Conservation (phyloP, 2,888 invertebrate genomes). For the Hypomecis atomaria region DNA sequence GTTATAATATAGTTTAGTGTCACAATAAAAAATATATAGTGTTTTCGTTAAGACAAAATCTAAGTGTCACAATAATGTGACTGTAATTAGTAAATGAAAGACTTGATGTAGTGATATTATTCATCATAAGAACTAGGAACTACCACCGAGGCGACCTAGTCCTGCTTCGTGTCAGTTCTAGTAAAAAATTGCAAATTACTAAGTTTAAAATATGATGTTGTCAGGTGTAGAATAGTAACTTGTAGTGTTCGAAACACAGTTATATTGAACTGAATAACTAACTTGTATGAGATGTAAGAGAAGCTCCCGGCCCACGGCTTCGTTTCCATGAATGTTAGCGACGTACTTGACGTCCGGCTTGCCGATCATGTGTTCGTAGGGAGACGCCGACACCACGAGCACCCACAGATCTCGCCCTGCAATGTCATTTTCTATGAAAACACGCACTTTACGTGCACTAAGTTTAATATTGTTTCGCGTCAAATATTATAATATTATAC, state of each 20-base stretch:
- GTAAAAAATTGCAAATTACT: too few relatives aligned
- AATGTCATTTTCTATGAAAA: neutral
- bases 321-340: constrained; percentile 99
- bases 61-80: neutral
- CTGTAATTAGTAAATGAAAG: neutral
- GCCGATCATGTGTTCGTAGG: constrained; percentile 96
- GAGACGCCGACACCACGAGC: constrained; percentile 95
- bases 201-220: too few relatives aligned
- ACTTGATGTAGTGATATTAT: neutral
- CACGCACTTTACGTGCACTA: too few relatives aligned
- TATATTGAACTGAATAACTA: constrained; percentile 44
- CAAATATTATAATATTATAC: too few relatives aligned
- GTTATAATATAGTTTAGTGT: too few relatives aligned
- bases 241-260: neutral
- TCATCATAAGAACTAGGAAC: neutral
- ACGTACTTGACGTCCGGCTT: constrained; percentile 99
- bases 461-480: too few relatives aligned
- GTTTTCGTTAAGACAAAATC: too few relatives aligned
- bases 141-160: neutral
- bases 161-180: constrained; percentile 1
- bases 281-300: constrained; percentile 96
- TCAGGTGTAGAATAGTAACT: neutral
- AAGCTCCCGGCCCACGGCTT: constrained; percentile 97
- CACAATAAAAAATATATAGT: too few relatives aligned
- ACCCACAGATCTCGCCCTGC: constrained; percentile 96